A percentile compares a stretch with the other conserved stretches of the same genome.
Conservation (phyloP, 2,888 invertebrate species). For the Deilephila elpenor region DNA sequence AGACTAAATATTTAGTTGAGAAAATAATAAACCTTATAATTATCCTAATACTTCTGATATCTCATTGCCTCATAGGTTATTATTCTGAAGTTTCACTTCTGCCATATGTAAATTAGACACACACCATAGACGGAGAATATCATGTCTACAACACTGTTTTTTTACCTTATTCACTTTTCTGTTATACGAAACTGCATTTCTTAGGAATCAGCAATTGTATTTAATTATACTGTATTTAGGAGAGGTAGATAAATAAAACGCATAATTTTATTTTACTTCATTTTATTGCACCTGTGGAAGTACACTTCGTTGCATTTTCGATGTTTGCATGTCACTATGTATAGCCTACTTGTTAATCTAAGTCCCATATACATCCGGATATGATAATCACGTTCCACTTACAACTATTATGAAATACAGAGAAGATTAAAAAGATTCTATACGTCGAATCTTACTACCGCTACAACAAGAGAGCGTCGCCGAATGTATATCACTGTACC, state of each 20-base stretch:
- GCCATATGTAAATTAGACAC: too few relatives aligned
- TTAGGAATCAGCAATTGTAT: not conserved
- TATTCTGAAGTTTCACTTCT: too few relatives aligned
- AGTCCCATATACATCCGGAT: slow-evolving; percentile 27
- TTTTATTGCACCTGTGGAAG: slow-evolving; percentile 83
- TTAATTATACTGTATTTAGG: not conserved
- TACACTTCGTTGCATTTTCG: slow-evolving; percentile 75
- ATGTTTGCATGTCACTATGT: slow-evolving; percentile 28
- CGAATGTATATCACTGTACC: slow-evolving; percentile 22
- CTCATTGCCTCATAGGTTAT: too few relatives aligned
- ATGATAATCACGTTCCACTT: slow-evolving; percentile 25
- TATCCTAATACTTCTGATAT: too few relatives aligned
- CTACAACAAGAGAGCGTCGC: slow-evolving; percentile 19
- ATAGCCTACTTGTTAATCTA: slow-evolving; percentile 19
- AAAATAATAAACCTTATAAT: too few relatives aligned
- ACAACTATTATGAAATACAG: slow-evolving; percentile 24
- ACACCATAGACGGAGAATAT: too few relatives aligned
- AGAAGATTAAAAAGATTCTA: slow-evolving; percentile 10
- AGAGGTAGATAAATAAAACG: slow-evolving; percentile 43
- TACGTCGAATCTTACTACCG: slow-evolving; percentile 1
- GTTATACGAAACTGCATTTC: not conserved
- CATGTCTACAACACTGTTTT: too few relatives aligned
- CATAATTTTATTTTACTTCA: slow-evolving; percentile 62
- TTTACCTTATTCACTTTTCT: too few relatives aligned
- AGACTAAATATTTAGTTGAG: too few relatives aligned